Conservation (phyloP, 2,888 invertebrate species). For the Trachelus stipa region DNA sequence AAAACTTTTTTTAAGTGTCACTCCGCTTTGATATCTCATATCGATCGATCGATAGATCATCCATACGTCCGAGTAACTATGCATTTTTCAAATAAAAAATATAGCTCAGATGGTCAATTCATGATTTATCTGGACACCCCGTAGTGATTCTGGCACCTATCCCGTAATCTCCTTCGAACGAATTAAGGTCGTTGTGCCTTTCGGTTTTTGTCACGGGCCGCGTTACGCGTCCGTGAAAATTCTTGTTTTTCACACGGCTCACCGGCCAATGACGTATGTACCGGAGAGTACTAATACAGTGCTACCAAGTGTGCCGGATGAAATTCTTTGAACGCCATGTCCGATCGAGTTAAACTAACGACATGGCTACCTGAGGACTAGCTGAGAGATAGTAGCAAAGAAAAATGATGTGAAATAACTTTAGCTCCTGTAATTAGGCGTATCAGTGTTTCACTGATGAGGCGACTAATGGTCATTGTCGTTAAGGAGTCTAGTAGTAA, state of each 20-base stretch:
- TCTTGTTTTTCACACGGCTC: constrained; percentile 25
- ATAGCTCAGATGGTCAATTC: neutral
- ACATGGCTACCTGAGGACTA: constrained; percentile 20
- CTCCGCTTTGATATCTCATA: neutral
- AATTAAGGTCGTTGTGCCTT: constrained; percentile 48
- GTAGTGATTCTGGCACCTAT: neutral
- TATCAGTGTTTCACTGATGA: constrained; percentile 28
- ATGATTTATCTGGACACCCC: neutral
- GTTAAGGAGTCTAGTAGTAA: constrained; percentile 2
- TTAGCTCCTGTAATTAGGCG: constrained; percentile 34
- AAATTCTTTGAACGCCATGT: constrained; percentile 17
- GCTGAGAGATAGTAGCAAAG: constrained; percentile 10
- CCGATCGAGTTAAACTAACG: constrained; percentile 31
- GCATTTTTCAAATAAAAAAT: neutral
- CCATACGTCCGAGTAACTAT: neutral
- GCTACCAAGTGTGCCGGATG: constrained; percentile 7
- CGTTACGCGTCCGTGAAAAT: constrained; percentile 43
- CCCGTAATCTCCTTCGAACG: constrained; percentile 21
- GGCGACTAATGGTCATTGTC: constrained; percentile 34
- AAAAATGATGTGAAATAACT: constrained; percentile 25
- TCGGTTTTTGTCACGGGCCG: constrained; percentile 33
- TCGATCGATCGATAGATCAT: neutral
- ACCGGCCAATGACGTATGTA: neutral
- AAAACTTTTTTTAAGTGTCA: neutral
- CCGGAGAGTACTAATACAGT: constrained; percentile 12